Conservation (phyloP, 2,888 invertebrate species). For the Heliconius charithonia region DNA sequence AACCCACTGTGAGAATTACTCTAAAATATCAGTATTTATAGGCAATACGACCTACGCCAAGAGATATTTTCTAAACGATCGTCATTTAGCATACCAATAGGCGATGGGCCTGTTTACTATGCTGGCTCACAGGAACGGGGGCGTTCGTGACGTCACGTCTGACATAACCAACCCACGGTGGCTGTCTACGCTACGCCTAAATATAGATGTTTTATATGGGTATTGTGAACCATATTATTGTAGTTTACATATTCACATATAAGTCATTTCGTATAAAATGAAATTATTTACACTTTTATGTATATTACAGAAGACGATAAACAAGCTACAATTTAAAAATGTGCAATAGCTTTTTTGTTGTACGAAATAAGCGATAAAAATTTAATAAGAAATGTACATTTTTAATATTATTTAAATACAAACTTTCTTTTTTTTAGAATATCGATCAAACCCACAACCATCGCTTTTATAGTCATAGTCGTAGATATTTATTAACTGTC, state of each 20-base stretch:
- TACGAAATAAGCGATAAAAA: too few relatives aligned
- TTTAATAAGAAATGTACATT: too few relatives aligned
- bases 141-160: conserved; percentile 44
- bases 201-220: conserved; percentile 26
- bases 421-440: neutral
- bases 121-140: conserved; percentile 36
- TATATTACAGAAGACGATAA: too few relatives aligned
- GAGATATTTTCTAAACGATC: conserved; percentile 17
- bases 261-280: too few relatives aligned
- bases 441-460: too few relatives aligned
- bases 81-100: conserved; percentile 27
- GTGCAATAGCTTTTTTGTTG: too few relatives aligned
- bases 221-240: neutral
- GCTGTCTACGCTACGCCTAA: conserved; percentile 24
- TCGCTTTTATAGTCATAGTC: neutral
- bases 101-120: conserved; percentile 24
- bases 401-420: too few relatives aligned
- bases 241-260: neutral
- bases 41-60: conserved; percentile 20
- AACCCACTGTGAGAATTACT: too few relatives aligned
- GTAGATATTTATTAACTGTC: neutral
- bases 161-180: conserved; percentile 31
- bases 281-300: too few relatives aligned
- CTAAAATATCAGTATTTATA: too few relatives aligned
- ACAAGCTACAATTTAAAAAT: too few relatives aligned